Base-by-base conservation (phyloP, 2,797 vertebrate genomes). In the Microchirus variegatus region DNA sequence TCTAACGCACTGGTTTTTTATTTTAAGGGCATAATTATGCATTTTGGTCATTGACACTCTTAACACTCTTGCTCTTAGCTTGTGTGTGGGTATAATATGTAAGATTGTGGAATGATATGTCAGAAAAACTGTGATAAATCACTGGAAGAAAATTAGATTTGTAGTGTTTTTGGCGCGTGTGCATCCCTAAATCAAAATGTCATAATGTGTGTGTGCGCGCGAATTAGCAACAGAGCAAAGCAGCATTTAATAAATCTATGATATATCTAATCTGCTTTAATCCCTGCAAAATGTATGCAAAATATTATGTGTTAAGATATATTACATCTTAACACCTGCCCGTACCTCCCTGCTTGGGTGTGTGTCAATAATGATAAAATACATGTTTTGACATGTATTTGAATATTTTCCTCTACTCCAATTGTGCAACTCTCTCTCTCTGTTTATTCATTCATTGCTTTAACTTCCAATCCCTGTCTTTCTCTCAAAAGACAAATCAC, bases 301-400 rank as follows among this genome's bases (percentile, higher is more conserved):
- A n/a, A n/a, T n/a, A n/a, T n/a, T n/a, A n/a, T n/a, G n/a, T n/a
- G n/a, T n/a, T n/a, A n/a, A n/a, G n/a, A n/a, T n/a, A n/a, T n/a
- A n/a, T n/a, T n/a, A 52, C 53, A 67, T 44, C 50, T 16, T 68
- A 42, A 58, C 63, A 60, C 45, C 31, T 26, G 5, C 17, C 16
- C 59, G 31, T 52, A 37, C 56, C 5, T 47, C 12, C 31, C 18
- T 52, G 9, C 26, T 10, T 43, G 46, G 26, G n/a, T 59, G 53
- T 64, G 38, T 49, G 41, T 15, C 47, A 43, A 6, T 53, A 41
- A 11, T 17, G 38, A 60, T n/a, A 59, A 44, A 53, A 40, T 26
- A 14, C 77, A 51, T 31, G 81, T 68, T 46, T 51, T 44, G 58
- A 67, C 84, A 59, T 55, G 77, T n/a, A 71, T n/a, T n/a, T 10